Evolutionary conservation across 2,797 vertebrate genomes (phyloP).

Genomic region (Carduelis carduelis): DNA sequence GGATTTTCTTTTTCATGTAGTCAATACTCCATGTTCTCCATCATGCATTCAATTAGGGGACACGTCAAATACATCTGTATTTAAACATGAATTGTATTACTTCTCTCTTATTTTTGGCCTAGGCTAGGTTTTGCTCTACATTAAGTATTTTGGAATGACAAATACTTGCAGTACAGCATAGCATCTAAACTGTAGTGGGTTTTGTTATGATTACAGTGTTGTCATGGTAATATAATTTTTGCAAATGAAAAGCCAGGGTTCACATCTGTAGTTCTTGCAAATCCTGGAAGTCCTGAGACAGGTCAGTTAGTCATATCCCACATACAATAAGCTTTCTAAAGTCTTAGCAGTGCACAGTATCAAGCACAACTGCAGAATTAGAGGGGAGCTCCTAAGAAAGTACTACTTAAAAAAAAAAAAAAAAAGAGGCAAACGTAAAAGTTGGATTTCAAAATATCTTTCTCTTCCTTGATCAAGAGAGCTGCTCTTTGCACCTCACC

Average conservation of each 20-base stretch:
- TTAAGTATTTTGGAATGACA: background rate
- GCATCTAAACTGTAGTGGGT: background rate
- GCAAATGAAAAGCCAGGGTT: slow-evolving; percentile 30
- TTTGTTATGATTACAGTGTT: slow-evolving; percentile 51
- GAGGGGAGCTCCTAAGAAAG: background rate
- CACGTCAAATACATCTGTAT: slow-evolving; percentile 1
- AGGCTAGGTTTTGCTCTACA: background rate
- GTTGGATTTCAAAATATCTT: background rate
- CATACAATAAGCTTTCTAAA: background rate
- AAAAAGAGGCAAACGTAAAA: background rate
- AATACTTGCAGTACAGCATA: background rate
- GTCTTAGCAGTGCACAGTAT: background rate
- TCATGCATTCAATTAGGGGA: background rate
- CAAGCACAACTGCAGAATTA: background rate
- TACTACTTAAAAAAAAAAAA: background rate
- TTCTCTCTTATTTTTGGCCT: slow-evolving; percentile 41
- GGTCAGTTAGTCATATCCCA: slow-evolving; percentile 50
- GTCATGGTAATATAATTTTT: slow-evolving; percentile 32
- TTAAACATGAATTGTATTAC: slow-evolving; percentile 11
- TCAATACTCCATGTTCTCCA: background rate
- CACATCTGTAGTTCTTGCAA: slow-evolving; percentile 30
- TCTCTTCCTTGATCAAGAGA: background rate
- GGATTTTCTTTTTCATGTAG: slow-evolving; percentile 37
- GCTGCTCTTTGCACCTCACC: background rate
- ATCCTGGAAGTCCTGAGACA: slow-evolving; percentile 14